phyloP scores from a whole-genome alignment of 2,888 invertebrate genomes.

The Ormyrus labotus region DNA sequence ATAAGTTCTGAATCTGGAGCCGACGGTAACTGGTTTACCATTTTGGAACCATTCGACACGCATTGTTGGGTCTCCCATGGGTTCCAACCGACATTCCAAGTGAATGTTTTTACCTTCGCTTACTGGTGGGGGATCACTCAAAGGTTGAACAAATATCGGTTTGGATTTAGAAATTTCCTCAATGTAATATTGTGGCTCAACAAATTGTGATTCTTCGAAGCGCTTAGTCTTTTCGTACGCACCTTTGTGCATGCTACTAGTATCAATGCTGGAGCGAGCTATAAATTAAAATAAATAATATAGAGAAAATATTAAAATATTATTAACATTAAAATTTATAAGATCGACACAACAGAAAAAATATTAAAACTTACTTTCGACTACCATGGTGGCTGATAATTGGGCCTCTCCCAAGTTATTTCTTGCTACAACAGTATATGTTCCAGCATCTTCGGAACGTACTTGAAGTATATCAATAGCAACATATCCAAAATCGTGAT shows the following conservation, averaged over 20 bases:
- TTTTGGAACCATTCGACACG: conserved; percentile 97
- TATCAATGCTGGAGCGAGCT: conserved; percentile 93
- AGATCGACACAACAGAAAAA: not conserved
- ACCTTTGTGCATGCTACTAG: conserved; percentile 92
- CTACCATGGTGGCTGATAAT: conserved; percentile 88
- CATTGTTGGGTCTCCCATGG: conserved; percentile 97
- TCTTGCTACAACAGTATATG: conserved; percentile 94
- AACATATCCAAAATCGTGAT: conserved; percentile 97
- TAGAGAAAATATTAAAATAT: not conserved
- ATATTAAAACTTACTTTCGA: conserved; percentile 85
- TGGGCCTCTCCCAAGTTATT: conserved; percentile 94
- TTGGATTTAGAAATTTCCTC: conserved; percentile 96
- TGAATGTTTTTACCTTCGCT: conserved; percentile 94
- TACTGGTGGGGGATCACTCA: conserved; percentile 90
- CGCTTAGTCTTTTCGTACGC: conserved; percentile 91
- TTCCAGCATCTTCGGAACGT: conserved; percentile 93
- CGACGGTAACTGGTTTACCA: conserved; percentile 91
- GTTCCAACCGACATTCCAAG: conserved; percentile 93
- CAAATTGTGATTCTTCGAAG: conserved; percentile 89
- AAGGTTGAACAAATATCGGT: conserved; percentile 94
- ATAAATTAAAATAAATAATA: conserved; percentile 51
- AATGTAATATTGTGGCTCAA: conserved; percentile 91
- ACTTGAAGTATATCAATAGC: conserved; percentile 96
- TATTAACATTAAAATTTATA: not conserved
- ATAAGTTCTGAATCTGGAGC: conserved; percentile 94